phyloP scores from a whole-genome alignment of 2,113 vertebrate genomes.

The Hepsetus odoe region DNA sequence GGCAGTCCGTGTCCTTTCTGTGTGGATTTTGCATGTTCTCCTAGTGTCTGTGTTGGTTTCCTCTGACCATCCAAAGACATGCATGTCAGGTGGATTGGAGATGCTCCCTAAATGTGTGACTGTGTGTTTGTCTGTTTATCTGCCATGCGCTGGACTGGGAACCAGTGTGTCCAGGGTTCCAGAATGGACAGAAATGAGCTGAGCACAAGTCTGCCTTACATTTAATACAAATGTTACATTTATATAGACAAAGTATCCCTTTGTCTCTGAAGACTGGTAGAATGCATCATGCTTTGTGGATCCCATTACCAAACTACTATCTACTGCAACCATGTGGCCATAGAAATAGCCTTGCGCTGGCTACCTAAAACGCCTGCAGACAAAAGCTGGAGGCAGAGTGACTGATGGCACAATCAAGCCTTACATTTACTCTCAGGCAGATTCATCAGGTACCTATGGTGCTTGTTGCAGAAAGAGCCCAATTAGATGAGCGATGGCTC shows the following conservation, averaged over 20 bases:
- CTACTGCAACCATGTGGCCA: constrained; percentile 31
- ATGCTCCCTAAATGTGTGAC: no score
- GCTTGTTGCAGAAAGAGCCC: constrained; percentile 31
- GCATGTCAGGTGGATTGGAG: no score
- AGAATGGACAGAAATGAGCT: no score
- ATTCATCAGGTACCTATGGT: constrained; percentile 48
- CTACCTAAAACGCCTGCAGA: constrained; percentile 19
- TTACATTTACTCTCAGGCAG: constrained; percentile 46
- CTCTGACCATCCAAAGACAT: no score
- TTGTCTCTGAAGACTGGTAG: constrained; percentile 1
- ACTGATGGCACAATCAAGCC: constrained; percentile 51
- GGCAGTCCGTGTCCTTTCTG: no score
- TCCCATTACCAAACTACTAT: constrained; percentile 36
- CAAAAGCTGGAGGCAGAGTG: constrained; percentile 27
- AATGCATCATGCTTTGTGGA: constrained; percentile 11
- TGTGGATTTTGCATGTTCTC: no score
- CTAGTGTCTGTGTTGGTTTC: no score
- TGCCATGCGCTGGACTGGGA: no score
- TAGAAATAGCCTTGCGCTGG: constrained; percentile 23
- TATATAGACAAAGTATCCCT: constrained; percentile 8
- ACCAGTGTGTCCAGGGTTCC: no score
- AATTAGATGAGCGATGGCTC: constrained; percentile 39
- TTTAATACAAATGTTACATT: not conserved
- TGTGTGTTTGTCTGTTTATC: no score
- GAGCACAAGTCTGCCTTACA: not conserved